Evolutionary conservation across 2,113 vertebrate species (phyloP).

Genomic region (Tragelaphus imberbis): DNA sequence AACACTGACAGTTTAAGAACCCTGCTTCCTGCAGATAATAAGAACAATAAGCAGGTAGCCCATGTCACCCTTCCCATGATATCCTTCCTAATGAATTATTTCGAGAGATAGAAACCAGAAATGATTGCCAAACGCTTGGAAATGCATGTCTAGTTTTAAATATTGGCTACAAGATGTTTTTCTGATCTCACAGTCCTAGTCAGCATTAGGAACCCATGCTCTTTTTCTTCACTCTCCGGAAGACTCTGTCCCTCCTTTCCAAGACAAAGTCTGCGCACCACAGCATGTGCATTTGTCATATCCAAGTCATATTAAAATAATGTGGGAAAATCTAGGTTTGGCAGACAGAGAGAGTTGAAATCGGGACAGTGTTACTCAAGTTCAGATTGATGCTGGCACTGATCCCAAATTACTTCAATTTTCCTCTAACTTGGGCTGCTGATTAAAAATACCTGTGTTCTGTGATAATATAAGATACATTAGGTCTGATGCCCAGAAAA

Average conservation of each 20-base stretch:
- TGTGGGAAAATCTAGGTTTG: background rate
- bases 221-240: background rate
- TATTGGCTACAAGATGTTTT: background rate
- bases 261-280: slow-evolving; percentile 25
- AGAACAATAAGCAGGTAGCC: background rate
- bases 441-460: background rate
- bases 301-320: background rate
- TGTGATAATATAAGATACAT: background rate
- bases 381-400: background rate
- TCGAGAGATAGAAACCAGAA: background rate
- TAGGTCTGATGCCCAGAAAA: background rate
- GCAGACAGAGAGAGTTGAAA: background rate
- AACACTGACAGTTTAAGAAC: background rate
- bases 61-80: background rate
- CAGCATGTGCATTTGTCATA: background rate
- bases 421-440: background rate
- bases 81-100: background rate
- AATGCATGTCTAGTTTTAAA: background rate
- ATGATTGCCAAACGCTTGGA: background rate
- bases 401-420: background rate
- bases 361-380: background rate
- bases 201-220: background rate
- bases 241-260: background rate
- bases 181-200: background rate
- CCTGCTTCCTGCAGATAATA: background rate